Conservation (phyloP, 1,140 invertebrate species). For the Drosophila aff. region DNA sequence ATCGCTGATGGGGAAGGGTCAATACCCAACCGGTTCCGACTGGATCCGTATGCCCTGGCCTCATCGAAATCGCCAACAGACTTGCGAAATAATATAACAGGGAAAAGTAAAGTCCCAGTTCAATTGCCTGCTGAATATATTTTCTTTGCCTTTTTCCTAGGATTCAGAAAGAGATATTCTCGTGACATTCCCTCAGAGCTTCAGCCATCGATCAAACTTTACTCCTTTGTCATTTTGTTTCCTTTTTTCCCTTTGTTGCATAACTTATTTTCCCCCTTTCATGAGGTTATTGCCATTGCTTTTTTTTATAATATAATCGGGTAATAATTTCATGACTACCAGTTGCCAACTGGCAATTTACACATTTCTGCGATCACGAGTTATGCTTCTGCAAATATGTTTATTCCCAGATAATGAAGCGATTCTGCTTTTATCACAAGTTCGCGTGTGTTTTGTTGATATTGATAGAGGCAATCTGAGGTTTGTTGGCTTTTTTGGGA, state of each 20-base stretch:
- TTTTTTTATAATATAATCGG: constrained; percentile 14
- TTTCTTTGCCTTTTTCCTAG: neutral
- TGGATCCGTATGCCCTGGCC: constrained; percentile 21
- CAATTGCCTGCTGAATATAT: neutral
- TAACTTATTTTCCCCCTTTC: constrained; percentile 25
- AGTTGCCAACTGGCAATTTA: constrained; percentile 48
- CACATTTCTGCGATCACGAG: constrained; percentile 44
- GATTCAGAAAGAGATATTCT: constrained; percentile 13
- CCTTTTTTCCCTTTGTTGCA: constrained; percentile 28
- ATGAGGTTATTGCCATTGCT: constrained; percentile 22
- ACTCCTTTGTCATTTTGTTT: constrained; percentile 1
- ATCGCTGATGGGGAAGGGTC: constrained; percentile 39
- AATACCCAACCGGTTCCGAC: constrained; percentile 32
- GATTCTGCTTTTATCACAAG: constrained; percentile 33
- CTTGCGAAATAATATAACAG: constrained; percentile 26
- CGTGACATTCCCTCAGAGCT: constrained; percentile 14
- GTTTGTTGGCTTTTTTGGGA: constrained; percentile 32
- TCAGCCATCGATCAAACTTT: constrained; percentile 51
- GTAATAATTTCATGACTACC: constrained; percentile 12
- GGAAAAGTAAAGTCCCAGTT: constrained; percentile 19
- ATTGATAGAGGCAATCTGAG: constrained; percentile 36
- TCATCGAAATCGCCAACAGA: constrained; percentile 14
- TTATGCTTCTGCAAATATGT: constrained; percentile 17
- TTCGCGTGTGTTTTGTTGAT: constrained; percentile 29
- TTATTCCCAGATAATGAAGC: constrained; percentile 25